Evolutionary conservation across 1,140 invertebrate species (phyloP).

Genomic region (Gerris buenoi): DNA sequence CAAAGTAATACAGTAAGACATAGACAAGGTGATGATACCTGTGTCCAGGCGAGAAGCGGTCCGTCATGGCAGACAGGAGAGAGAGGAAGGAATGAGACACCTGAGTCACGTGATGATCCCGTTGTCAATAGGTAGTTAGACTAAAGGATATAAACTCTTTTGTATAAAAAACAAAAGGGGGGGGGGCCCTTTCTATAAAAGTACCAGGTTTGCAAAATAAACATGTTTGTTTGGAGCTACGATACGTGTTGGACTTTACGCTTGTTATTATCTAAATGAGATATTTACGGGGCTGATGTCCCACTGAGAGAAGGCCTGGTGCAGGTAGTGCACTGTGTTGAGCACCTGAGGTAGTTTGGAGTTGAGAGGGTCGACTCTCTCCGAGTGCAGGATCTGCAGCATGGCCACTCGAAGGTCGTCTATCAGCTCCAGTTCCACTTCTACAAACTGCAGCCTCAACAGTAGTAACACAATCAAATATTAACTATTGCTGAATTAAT

Average conservation of each 20-base stretch:
- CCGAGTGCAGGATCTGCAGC: conserved; percentile 51
- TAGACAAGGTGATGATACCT: too few relatives aligned
- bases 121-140: too few relatives aligned
- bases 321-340: conserved; percentile 69
- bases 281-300: conserved; percentile 58
- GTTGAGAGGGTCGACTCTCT: conserved; percentile 41
- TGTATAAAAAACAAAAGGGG: too few relatives aligned
- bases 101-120: conserved; percentile 61
- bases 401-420: conserved; percentile 75
- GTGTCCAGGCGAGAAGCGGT: conserved; percentile 73
- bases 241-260: too few relatives aligned
- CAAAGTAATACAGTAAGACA: too few relatives aligned
- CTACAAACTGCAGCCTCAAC: conserved; percentile 73
- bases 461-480: too few relatives aligned
- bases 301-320: conserved; percentile 69
- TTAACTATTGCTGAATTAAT: too few relatives aligned
- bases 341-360: conserved; percentile 51
- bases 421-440: conserved; percentile 72
- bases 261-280: too few relatives aligned
- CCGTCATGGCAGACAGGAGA: conserved; percentile 69
- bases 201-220: too few relatives aligned
- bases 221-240: too few relatives aligned
- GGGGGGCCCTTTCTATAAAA: too few relatives aligned
- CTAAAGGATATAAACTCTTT: too few relatives aligned
- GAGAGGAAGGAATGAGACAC: conserved; percentile 65